phyloP scores from a whole-genome alignment of 2,888 invertebrate genomes.

The Falcaria lacertinaria region DNA sequence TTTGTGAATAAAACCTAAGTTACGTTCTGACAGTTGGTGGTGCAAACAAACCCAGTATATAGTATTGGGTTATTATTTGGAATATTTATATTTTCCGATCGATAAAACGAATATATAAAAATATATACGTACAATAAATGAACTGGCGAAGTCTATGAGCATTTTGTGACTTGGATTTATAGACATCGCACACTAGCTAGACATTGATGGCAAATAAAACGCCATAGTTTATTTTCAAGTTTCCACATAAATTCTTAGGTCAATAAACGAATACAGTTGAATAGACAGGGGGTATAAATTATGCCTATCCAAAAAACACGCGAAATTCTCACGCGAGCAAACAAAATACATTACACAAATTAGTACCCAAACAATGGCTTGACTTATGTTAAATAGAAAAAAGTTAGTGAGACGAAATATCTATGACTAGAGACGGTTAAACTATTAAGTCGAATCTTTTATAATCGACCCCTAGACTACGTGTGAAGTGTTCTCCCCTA shows the following conservation, averaged over 20 bases:
- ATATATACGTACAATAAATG: too few relatives aligned
- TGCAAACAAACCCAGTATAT: too few relatives aligned
- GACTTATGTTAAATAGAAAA: not conserved
- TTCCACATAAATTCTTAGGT: not conserved
- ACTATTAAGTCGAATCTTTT: constrained; percentile 3
- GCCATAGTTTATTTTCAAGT: not conserved
- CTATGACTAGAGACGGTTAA: constrained; percentile 1
- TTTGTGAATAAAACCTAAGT: too few relatives aligned
- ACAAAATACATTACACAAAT: constrained; percentile 28
- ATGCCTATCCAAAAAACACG: not conserved
- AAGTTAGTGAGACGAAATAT: not conserved
- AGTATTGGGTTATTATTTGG: too few relatives aligned
- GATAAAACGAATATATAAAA: too few relatives aligned
- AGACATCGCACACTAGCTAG: too few relatives aligned
- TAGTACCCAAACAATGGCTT: constrained; percentile 26
- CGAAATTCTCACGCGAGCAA: constrained; percentile 31
- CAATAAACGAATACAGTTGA: not conserved
- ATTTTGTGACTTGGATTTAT: too few relatives aligned
- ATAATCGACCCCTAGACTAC: constrained; percentile 8
- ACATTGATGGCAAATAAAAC: not conserved
- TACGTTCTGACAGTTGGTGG: too few relatives aligned
- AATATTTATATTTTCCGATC: too few relatives aligned
- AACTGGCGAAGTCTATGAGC: too few relatives aligned
- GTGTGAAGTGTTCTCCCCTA: constrained; percentile 20
- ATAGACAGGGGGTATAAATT: not conserved